phyloP scores from a whole-genome alignment of 2,797 vertebrate species.

The Karalla daura region DNA sequence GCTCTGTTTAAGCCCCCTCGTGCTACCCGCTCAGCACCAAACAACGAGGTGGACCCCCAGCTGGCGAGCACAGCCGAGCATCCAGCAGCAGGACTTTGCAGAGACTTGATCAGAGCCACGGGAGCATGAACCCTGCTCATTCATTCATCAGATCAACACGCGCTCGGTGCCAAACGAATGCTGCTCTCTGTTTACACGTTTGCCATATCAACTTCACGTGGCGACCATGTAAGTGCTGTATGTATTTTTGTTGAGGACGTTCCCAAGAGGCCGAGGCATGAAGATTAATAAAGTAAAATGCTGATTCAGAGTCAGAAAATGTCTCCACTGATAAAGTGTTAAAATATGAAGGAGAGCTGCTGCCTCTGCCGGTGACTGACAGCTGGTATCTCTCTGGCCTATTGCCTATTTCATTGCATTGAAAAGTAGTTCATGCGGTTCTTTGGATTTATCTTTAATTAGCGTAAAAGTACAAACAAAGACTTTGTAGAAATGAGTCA shows the following conservation, averaged over 20 bases:
- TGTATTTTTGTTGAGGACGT: background rate
- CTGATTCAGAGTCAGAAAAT: slow-evolving; percentile 2
- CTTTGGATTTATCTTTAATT: slow-evolving; percentile 36
- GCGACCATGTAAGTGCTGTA: background rate
- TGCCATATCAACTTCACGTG: background rate
- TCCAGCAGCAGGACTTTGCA: background rate
- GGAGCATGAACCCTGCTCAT: too few relatives aligned
- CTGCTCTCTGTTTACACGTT: background rate
- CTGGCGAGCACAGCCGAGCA: background rate
- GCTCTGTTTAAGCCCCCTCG: too few relatives aligned
- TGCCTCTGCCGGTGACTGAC: slow-evolving; percentile 5
- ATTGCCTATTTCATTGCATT: background rate
- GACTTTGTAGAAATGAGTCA: background rate
- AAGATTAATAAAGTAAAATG: background rate
- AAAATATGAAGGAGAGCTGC: slow-evolving; percentile 1
- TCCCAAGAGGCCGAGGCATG: background rate
- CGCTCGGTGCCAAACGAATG: background rate
- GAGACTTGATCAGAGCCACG: background rate
- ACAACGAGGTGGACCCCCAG: too few relatives aligned
- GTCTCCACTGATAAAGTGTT: slow-evolving; percentile 6
- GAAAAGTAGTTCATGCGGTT: slow-evolving; percentile 1
- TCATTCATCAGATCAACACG: background rate
- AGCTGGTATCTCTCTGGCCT: slow-evolving; percentile 12
- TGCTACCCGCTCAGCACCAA: background rate
- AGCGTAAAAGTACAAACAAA: slow-evolving; percentile 22